Conservation (phyloP, 2,888 invertebrate species). For the Seira sanloemensis region DNA sequence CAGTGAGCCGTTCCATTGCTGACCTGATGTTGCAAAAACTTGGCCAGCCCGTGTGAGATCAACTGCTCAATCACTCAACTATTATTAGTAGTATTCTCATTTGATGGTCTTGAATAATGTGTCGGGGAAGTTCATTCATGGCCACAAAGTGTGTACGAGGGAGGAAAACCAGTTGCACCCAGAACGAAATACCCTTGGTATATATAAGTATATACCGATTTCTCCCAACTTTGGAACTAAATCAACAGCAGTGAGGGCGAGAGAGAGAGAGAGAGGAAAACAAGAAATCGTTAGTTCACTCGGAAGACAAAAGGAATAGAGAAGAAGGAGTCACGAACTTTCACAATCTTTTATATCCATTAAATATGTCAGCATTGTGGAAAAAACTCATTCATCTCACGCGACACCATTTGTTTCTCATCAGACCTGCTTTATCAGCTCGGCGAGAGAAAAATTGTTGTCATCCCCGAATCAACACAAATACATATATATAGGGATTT, state of each 20-base stretch:
- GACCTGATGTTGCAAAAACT: too few species aligned
- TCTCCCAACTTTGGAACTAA: neutral
- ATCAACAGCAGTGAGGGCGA: neutral
- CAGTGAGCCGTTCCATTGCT: too few species aligned
- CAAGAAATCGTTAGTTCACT: constrained; percentile 29
- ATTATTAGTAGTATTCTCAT: too few species aligned
- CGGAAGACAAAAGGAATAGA: neutral
- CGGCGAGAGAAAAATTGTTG: neutral
- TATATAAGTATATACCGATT: too few species aligned
- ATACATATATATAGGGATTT: neutral
- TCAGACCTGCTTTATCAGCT: neutral
- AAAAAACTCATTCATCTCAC: constrained; percentile 37
- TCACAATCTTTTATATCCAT: constrained; percentile 39
- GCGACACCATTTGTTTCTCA: neutral
- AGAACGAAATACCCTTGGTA: neutral
- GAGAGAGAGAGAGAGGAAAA: neutral
- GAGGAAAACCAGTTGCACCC: neutral
- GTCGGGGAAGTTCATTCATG: neutral
- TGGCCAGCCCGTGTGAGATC: too few species aligned
- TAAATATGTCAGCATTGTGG: constrained; percentile 48
- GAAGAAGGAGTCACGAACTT: constrained; percentile 41
- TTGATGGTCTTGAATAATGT: too few species aligned
- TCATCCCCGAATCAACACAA: neutral
- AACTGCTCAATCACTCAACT: too few species aligned
- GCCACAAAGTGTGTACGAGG: neutral